Percentiles rank a stretch among this genome's conserved stretches.
Conservation (phyloP, 2,797 vertebrate genomes). For the Phalloptychus januarius region DNA sequence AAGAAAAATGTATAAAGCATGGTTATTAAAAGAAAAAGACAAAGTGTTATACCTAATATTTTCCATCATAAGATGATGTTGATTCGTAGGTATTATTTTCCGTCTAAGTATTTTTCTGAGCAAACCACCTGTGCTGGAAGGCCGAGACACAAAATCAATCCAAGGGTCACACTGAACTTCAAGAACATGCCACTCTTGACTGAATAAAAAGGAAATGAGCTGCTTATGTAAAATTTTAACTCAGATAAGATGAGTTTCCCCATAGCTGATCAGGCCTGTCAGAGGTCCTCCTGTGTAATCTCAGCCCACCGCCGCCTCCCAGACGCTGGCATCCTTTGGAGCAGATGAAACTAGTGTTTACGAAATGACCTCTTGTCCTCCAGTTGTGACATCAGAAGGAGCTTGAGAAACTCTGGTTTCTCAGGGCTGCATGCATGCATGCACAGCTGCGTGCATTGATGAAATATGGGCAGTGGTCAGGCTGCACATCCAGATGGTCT, state of each 20-base stretch:
- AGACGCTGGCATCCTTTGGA: conserved; percentile 24
- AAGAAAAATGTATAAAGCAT: too few relatives aligned
- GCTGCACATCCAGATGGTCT: conserved; percentile 10
- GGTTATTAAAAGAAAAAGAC: too few relatives aligned
- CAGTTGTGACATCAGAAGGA: conserved; percentile 28
- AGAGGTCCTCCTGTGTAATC: neutral
- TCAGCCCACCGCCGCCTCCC: neutral
- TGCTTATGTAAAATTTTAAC: neutral
- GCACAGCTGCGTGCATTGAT: conserved; percentile 26
- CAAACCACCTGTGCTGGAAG: neutral
- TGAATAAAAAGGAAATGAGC: neutral
- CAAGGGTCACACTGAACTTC: neutral
- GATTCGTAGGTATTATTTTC: too few relatives aligned
- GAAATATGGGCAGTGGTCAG: conserved; percentile 26
- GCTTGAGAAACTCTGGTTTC: conserved; percentile 35
- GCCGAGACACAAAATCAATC: neutral
- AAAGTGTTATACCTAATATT: too few relatives aligned
- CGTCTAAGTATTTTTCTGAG: neutral
- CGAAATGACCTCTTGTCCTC: conserved; percentile 37
- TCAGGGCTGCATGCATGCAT: conserved; percentile 10
- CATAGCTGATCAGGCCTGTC: neutral
- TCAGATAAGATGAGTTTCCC: neutral
- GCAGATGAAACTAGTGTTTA: conserved; percentile 33
- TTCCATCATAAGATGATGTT: too few relatives aligned
- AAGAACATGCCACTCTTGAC: neutral